Base-by-base conservation (phyloP, 2,113 vertebrate genomes). In the Sus scrofa region DNA sequence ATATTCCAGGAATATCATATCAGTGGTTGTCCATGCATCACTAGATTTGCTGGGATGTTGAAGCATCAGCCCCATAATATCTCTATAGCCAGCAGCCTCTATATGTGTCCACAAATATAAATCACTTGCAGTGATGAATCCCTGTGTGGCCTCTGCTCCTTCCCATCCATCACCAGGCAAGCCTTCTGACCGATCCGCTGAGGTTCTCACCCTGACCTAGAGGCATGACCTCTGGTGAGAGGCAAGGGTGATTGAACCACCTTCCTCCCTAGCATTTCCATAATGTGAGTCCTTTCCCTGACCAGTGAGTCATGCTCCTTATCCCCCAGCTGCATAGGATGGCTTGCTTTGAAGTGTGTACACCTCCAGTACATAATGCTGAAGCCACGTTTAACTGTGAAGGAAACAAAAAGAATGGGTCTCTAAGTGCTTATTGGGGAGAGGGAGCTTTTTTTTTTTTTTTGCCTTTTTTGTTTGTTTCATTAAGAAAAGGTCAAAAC, bases 91-190 rank as follows among this genome's bases (percentile, higher is more conserved):
- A 93, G 54, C 24, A 70, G 56, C 88, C 91, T 95, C 52, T 95
- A 6, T 95, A 68, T 73, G 32, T 98, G 60, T 96, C 97, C 91
- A 95, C 56, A 97, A 60, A 68, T 52, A 97, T 97, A 96, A 96
- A 97, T 98, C 93, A 97, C 70, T 79, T 73, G 7, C 27, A 37
- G 50, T 95, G 50, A 34, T 39, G 19, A 58, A 86, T 92, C 95
- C 16, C 79, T 96, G 70, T 68, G 2, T 75, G 85, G 65, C 89
- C 75, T 97, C 3, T 91, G 67, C 91, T 97, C 77, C 9, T 5
- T 92, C 44, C n/a, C 24, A 96, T 97, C 95, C 94, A 95, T 98
- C 97, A 98, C 3, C 0, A 9, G 8, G 7, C 78, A 60, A 75
- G 26, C 32, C 98, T 95, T 50, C 44, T 84, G 96, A 96, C 18